Conservation (phyloP, 2,113 vertebrate genomes). For the Capra hircus region DNA sequence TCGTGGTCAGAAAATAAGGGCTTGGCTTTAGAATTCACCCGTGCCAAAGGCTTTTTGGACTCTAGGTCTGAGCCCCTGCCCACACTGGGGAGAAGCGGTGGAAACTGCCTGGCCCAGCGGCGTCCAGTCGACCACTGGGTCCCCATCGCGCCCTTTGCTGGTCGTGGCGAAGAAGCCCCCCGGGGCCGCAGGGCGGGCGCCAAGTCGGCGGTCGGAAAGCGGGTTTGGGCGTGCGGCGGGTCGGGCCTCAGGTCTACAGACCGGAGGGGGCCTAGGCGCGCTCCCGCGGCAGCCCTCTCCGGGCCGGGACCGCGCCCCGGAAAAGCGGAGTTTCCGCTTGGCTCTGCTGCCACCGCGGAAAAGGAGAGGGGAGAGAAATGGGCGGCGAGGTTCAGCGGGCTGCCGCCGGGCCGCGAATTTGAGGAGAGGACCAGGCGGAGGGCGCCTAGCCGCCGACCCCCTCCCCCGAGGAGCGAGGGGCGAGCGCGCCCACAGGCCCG, state of each 20-base stretch:
- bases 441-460: neutral
- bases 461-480: fast-evolving
- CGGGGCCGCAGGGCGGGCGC: neutral
- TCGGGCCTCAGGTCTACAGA: neutral
- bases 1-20: neutral
- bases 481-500: neutral
- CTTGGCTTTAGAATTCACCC: neutral
- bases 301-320: slow-evolving; percentile 56
- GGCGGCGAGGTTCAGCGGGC: fast-evolving
- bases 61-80: neutral
- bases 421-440: fast-evolving
- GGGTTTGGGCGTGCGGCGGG: fast-evolving
- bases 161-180: neutral
- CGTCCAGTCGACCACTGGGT: neutral
- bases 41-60: neutral
- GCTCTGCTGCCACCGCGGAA: neutral
- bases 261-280: neutral
- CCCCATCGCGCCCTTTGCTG: neutral
- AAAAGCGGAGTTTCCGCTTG: slow-evolving; percentile 59
- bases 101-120: neutral
- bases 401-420: fast-evolving
- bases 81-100: neutral
- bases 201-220: too few relatives aligned
- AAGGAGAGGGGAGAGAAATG: neutral
- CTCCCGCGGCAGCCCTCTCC: neutral